Evolutionary conservation across 2,797 vertebrate genomes (phyloP).

Genomic region (Enteromius unitaeniatus): DNA sequence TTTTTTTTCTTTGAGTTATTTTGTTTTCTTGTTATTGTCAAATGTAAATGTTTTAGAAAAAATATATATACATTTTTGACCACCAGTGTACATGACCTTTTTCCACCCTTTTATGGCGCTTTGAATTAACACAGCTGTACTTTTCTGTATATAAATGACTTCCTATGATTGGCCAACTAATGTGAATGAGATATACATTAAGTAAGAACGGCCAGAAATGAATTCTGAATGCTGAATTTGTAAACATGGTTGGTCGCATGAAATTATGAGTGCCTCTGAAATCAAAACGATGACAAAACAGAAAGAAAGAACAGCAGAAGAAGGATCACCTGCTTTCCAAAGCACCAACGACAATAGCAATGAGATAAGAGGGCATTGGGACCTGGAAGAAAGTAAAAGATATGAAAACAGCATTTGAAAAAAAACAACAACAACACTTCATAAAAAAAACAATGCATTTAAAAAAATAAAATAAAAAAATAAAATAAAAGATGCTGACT

Average conservation of each 20-base stretch:
- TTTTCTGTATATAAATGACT: background rate
- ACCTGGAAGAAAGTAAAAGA: slow-evolving; percentile 77
- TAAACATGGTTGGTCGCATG: background rate
- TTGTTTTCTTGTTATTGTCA: too few relatives aligned
- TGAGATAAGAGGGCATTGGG: slow-evolving; percentile 92
- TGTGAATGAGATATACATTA: background rate
- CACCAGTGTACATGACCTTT: background rate
- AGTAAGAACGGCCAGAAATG: background rate
- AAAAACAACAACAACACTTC: background rate
- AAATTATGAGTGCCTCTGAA: background rate
- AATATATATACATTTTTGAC: background rate
- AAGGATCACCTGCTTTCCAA: slow-evolving; percentile 90
- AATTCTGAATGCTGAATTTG: slow-evolving; percentile 3
- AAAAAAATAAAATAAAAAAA: background rate
- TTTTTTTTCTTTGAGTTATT: too few relatives aligned
- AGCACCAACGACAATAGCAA: slow-evolving; percentile 91
- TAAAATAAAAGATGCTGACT: slow-evolving; percentile 77
- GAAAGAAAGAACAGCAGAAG: background rate
- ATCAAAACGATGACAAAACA: background rate
- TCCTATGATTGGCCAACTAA: background rate
- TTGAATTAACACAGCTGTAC: background rate
- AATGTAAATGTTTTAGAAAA: background rate
- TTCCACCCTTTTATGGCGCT: background rate
- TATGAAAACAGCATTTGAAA: background rate
- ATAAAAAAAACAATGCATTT: background rate